Base-by-base conservation (phyloP, 2,888 invertebrate species). In the Elysia crispata region DNA sequence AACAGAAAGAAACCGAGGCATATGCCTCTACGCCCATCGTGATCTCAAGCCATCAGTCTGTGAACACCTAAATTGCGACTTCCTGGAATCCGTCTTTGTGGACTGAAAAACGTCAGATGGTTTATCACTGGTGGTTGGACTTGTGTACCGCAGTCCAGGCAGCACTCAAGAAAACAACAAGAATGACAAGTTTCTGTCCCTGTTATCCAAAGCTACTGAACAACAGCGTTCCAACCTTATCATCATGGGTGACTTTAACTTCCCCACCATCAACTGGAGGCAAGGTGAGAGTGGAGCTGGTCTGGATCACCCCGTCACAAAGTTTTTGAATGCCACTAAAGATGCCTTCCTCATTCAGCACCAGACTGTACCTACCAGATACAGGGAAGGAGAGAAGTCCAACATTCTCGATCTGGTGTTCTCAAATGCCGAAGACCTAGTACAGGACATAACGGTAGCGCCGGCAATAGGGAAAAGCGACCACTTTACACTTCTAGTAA, bases 321-420 rank as follows among this genome's bases (percentile, higher is more conserved):
- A 1, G 72, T 50, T 72, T 23, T 23, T 60, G 69, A 69, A 69
- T 18, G 69, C 69, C 30, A 69, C 69, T 31, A 69, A 33, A 31
- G 31, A 69, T 33, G 69, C 69, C 18, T 69, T 20, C 69, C 41
- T 69, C 31, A 33, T 11, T 41, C 41, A 41, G 41, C 41, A 41
- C 41, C 41, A 41, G 41, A 69, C n/a, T 15, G 69, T 31, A 31
- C 69, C 69, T n/a, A 69, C 69, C 28, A 69, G 31, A 31, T 31
- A 33, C 33, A 30, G 69, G n/a, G 31, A 30, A 23, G 69, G 33
- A 69, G 18, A 31, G 30, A 69, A 28, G 41, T 30, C 69, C 30
- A 69, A 72, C 23, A 50, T 72, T 18, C 31, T 72, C n/a, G 72
- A 72, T 50, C 25, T 72, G 54, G 23, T 72, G 23, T 72, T 72